A percentile compares a stretch with the other conserved stretches of the same genome.
Evolutionary conservation across 2,113 vertebrate species (phyloP).

Genomic region (Corythaeola cristata): DNA sequence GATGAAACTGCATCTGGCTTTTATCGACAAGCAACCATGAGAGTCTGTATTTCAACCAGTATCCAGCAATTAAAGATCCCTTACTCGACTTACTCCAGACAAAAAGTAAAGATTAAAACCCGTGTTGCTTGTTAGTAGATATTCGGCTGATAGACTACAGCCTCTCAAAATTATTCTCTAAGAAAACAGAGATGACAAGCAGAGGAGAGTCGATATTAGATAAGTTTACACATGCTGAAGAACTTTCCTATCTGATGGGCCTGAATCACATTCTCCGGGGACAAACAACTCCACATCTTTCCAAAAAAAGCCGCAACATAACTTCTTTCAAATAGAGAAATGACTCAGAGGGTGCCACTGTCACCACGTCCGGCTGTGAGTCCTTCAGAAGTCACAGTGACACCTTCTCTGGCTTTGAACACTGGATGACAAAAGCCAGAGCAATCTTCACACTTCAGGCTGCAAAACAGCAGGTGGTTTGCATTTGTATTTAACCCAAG

Average conservation of each 20-base stretch:
- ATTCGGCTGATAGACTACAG: not conserved
- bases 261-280: not conserved
- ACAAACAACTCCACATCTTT: not conserved
- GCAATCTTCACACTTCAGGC: not conserved
- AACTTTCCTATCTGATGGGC: not conserved
- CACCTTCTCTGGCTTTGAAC: conserved; percentile 9
- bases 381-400: conserved; percentile 16
- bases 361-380: not conserved
- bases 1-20: not conserved
- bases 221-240: not conserved
- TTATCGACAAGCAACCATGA: not conserved
- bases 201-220: not conserved
- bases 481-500: not conserved
- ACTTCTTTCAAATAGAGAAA: not conserved
- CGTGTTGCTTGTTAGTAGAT: not conserved
- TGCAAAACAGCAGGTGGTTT: not conserved
- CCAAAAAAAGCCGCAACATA: not conserved
- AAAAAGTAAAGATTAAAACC: not conserved
- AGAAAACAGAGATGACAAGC: not conserved
- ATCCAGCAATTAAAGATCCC: not conserved
- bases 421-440: not conserved
- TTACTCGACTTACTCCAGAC: not conserved
- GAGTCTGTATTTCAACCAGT: not conserved
- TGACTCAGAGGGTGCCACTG: conserved; percentile 14
- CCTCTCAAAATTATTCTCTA: not conserved